A percentile compares a stretch with the other conserved stretches of the same genome.
These are phyloP conservation scores for Eumerus sabulonum DNA, from an alignment of 2,888 invertebrate genomes.

Conservation along the genomic window DNA sequence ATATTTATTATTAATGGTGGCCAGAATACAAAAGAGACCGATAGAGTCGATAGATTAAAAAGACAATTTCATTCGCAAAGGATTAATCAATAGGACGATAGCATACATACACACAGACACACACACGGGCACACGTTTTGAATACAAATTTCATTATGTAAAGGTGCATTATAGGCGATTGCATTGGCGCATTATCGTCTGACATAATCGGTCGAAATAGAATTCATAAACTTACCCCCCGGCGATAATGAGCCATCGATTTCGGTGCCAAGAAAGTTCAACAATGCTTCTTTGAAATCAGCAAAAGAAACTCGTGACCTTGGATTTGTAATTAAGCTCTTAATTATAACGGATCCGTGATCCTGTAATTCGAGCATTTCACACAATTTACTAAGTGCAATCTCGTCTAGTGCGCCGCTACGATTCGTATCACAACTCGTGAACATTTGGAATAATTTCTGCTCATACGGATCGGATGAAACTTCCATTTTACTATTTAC, in stretches of 20 bases:
- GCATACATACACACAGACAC: no score
- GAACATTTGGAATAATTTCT: slow-evolving; percentile 89
- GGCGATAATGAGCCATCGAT: slow-evolving; percentile 72
- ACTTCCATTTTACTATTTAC: slow-evolving; percentile 69
- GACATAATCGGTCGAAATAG: slow-evolving; percentile 32
- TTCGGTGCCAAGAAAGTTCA: slow-evolving; percentile 84
- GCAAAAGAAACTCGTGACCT: slow-evolving; percentile 82
- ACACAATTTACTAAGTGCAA: slow-evolving; percentile 85
- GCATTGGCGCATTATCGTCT: slow-evolving; percentile 12
- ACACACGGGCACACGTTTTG: no score
- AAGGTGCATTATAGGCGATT: slow-evolving; percentile 32
- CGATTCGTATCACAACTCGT: slow-evolving; percentile 87
- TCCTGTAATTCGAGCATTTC: slow-evolving; percentile 89
- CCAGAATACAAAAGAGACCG: no score
- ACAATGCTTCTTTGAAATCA: slow-evolving; percentile 87
- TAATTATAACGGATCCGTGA: slow-evolving; percentile 83
- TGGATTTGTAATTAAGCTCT: slow-evolving; percentile 81
- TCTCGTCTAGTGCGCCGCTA: slow-evolving; percentile 84
- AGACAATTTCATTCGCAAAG: no score
- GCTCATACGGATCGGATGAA: slow-evolving; percentile 87
- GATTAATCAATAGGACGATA: no score
- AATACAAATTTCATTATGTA: slow-evolving; percentile 37
- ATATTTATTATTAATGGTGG: no score
- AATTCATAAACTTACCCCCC: slow-evolving; percentile 58
- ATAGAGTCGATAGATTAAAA: no score